Evolutionary conservation across 2,113 vertebrate genomes (phyloP).

Genomic region (Carettochelys insculpta): DNA sequence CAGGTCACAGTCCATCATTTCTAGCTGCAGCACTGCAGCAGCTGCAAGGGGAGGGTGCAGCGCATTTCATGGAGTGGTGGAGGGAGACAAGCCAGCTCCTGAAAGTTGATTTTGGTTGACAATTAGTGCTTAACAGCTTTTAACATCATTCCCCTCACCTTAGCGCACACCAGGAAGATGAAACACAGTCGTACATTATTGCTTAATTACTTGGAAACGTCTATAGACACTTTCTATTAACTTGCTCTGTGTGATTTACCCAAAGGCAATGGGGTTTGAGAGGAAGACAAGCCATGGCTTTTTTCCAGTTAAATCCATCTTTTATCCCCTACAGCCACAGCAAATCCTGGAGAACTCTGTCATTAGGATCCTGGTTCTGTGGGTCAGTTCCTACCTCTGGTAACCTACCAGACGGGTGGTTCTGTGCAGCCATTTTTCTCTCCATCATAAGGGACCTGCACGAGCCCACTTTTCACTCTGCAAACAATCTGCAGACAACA

Average conservation of each 20-base stretch:
- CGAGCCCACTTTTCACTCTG: no score
- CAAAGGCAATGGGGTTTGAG: background rate
- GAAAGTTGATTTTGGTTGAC: background rate
- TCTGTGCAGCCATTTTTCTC: background rate
- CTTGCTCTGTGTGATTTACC: background rate
- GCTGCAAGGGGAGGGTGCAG: background rate
- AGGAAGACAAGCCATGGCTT: background rate
- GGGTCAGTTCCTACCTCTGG: rapidly evolving
- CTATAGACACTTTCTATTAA: background rate
- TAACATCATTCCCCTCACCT: background rate
- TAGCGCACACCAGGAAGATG: background rate
- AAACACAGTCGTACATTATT: background rate
- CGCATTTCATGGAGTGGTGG: background rate
- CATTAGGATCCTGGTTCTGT: background rate
- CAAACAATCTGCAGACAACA: background rate
- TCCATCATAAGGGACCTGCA: background rate
- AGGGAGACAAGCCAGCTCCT: background rate
- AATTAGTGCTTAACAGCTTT: background rate
- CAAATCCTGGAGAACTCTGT: background rate
- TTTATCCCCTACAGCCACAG: background rate
- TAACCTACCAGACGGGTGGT: rapidly evolving
- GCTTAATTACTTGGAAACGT: conserved; percentile 7
- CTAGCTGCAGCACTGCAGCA: background rate
- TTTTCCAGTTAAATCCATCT: background rate
- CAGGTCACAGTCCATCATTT: background rate